Conservation (phyloP, 2,113 vertebrate genomes). For the Megaleporinus macrocephalus region DNA sequence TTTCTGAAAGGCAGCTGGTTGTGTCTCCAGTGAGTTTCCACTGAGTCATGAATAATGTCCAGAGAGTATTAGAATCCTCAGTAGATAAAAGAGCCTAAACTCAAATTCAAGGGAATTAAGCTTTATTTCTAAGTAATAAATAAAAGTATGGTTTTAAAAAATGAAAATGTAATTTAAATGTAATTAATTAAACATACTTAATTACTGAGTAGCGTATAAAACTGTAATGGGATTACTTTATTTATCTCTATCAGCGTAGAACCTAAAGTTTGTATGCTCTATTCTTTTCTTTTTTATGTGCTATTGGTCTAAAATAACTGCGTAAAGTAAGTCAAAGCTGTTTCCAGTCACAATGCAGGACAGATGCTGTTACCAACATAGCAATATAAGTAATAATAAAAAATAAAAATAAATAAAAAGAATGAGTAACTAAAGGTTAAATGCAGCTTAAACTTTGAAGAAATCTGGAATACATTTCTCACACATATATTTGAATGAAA, state of each 20-base stretch:
- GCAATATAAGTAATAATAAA: neutral
- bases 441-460: no score
- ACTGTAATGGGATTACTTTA: neutral
- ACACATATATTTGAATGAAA: neutral
- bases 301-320: neutral
- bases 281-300: neutral
- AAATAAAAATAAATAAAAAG: neutral
- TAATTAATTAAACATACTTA: no score
- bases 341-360: neutral
- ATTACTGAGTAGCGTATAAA: no score
- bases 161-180: no score
- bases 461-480: no score
- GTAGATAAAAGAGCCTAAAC: neutral
- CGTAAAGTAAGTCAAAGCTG: neutral
- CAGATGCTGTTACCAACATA: neutral
- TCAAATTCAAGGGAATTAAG: no score
- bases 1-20: neutral
- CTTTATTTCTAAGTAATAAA: no score
- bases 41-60: neutral
- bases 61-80: neutral
- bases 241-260: neutral
- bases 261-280: neutral
- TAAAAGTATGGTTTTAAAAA: no score
- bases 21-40: neutral
- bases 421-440: neutral